Conservation (phyloP, 2,888 invertebrate genomes). For the Drosophila koepferae region DNA sequence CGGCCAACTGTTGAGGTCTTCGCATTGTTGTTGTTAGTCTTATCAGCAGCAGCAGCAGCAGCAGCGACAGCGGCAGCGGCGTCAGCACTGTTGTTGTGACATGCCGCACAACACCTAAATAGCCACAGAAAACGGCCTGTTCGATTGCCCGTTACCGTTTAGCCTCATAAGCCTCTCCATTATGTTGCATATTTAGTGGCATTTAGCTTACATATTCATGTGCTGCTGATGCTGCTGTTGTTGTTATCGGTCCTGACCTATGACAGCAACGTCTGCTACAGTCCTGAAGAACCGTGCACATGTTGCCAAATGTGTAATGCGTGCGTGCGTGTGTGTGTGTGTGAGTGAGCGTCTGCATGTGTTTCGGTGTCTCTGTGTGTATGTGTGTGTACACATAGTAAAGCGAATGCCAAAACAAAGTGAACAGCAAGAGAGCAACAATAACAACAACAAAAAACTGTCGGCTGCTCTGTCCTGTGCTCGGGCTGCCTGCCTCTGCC, state of each 20-base stretch:
- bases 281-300: slow-evolving; percentile 54
- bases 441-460: slow-evolving; percentile 26
- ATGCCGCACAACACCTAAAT: slow-evolving; percentile 55
- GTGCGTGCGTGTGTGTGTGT: background rate
- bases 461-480: slow-evolving; percentile 28
- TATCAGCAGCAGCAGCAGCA: slow-evolving; percentile 17
- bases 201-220: slow-evolving; percentile 53
- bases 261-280: slow-evolving; percentile 44
- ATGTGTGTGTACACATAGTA: slow-evolving; percentile 44
- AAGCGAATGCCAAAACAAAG: slow-evolving; percentile 67
- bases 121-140: slow-evolving; percentile 6
- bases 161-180: slow-evolving; percentile 41
- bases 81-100: slow-evolving; percentile 61
- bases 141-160: slow-evolving; percentile 12
- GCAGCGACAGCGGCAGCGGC: slow-evolving; percentile 8
- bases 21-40: slow-evolving; percentile 24
- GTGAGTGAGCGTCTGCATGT: background rate
- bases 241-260: slow-evolving; percentile 64
- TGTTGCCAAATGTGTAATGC: slow-evolving; percentile 61
- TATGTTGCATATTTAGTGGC: slow-evolving; percentile 74
- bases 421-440: slow-evolving; percentile 46
- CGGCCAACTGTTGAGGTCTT: slow-evolving; percentile 55
- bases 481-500: background rate
- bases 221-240: slow-evolving; percentile 7
- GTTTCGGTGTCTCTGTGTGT: slow-evolving; percentile 2